These are phyloP conservation scores for Sminthurinus aureus DNA, from an alignment of 2,888 invertebrate species.

Conservation along the genomic window DNA sequence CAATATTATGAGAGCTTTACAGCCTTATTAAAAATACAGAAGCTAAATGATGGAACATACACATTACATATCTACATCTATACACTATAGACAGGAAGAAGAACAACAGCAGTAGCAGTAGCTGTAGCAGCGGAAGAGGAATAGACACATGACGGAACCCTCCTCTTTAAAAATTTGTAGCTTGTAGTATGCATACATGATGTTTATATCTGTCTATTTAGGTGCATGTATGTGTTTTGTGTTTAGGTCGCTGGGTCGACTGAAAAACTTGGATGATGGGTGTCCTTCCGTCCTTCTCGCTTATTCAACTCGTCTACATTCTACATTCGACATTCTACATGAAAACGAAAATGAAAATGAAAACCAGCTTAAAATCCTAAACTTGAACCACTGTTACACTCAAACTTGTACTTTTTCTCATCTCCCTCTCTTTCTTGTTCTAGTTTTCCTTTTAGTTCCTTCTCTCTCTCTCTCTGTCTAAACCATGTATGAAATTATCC, in stretches of 20 bases:
- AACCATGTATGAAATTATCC: too few species aligned
- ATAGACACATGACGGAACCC: conserved; percentile 39
- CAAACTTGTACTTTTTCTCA: background rate
- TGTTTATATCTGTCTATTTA: too few species aligned
- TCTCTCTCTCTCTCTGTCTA: too few species aligned
- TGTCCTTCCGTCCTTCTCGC: conserved; percentile 29
- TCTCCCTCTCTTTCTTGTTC: background rate
- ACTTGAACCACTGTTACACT: too few species aligned
- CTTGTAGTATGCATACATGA: conserved; percentile 1
- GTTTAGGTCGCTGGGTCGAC: conserved; percentile 14
- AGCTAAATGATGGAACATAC: background rate
- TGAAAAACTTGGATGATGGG: background rate
- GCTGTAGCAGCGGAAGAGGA: background rate
- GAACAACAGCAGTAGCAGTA: too few species aligned
- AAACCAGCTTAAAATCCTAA: too few species aligned
- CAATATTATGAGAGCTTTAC: conserved; percentile 3
- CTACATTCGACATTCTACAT: background rate
- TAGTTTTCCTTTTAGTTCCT: background rate
- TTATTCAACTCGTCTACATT: background rate
- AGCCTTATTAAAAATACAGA: conserved; percentile 7
- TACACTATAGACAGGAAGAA: background rate
- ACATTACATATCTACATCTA: too few species aligned
- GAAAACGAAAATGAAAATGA: too few species aligned
- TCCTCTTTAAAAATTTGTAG: conserved; percentile 29
- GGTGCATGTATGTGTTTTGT: background rate